Conservation (phyloP, 2,888 invertebrate genomes). For the Germaria angustata region DNA sequence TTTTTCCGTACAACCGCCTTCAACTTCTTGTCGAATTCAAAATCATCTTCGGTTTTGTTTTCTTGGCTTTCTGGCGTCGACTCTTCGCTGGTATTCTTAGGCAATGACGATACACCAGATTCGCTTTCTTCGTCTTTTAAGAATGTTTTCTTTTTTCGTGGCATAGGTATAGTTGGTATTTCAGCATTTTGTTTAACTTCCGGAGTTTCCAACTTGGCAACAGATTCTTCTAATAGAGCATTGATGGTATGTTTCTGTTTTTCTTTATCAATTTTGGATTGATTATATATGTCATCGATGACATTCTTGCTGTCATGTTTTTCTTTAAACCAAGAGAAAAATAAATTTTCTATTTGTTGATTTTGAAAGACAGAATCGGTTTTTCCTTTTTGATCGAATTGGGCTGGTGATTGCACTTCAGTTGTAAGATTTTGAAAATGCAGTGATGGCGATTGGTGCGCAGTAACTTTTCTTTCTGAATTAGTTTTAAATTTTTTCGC, state of each 20-base stretch:
- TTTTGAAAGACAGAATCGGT: slow-evolving; percentile 71
- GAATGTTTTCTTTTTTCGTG: not conserved
- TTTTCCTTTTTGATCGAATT: slow-evolving; percentile 63
- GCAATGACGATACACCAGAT: slow-evolving; percentile 72
- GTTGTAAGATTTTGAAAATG: slow-evolving; percentile 12
- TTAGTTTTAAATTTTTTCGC: slow-evolving; percentile 49
- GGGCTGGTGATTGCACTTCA: slow-evolving; percentile 68
- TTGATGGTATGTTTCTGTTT: slow-evolving; percentile 71
- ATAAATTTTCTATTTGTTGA: slow-evolving; percentile 73
- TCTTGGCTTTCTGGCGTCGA: slow-evolving; percentile 70
- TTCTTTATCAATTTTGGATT: slow-evolving; percentile 61
- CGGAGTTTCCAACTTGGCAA: slow-evolving; percentile 64
- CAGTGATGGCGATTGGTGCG: not conserved
- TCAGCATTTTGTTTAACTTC: slow-evolving; percentile 2
- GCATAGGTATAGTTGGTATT: not conserved
- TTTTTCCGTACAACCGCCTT: slow-evolving; percentile 73
- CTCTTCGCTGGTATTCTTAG: slow-evolving; percentile 74
- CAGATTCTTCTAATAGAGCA: slow-evolving; percentile 72
- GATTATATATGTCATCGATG: not conserved
- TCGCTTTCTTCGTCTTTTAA: slow-evolving; percentile 74
- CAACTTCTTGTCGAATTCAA: slow-evolving; percentile 72
- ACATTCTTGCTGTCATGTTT: slow-evolving; percentile 65
- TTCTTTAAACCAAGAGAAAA: slow-evolving; percentile 75
- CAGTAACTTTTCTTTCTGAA: slow-evolving; percentile 47
- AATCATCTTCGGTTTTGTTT: slow-evolving; percentile 39